Percentiles rank a stretch among this genome's conserved stretches.
These are phyloP conservation scores for Corythornis madagascariensis DNA, from an alignment of 2,113 vertebrate species.

Conservation along the genomic window DNA sequence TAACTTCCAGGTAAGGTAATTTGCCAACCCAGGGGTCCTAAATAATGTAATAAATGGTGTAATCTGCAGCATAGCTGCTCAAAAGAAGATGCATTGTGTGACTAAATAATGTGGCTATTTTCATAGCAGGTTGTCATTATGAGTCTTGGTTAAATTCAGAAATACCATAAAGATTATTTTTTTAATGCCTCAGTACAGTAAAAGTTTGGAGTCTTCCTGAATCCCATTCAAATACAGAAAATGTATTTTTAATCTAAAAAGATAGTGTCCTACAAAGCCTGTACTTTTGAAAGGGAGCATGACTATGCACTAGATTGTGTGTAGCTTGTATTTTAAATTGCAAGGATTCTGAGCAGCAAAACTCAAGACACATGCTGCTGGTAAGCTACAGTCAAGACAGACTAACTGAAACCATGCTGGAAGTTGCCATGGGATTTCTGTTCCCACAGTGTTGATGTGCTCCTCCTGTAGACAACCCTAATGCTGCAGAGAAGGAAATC, in stretches of 20 bases:
- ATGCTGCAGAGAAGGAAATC: background rate
- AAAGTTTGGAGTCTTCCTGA: background rate
- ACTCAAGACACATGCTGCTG: background rate
- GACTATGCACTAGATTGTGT: background rate
- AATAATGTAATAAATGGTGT: slow-evolving; percentile 82
- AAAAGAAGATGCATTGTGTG: background rate
- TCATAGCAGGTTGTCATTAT: background rate
- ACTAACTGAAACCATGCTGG: background rate
- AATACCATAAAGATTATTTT: background rate
- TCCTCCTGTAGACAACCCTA: background rate
- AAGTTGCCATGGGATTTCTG: background rate
- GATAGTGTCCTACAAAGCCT: background rate
- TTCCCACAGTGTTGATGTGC: background rate
- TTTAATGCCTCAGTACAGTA: background rate
- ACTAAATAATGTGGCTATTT: background rate
- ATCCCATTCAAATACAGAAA: background rate
- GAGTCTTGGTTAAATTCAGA: background rate
- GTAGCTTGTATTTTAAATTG: background rate
- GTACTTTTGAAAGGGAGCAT: background rate
- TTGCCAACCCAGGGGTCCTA: slow-evolving; percentile 82
- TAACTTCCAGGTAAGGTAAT: slow-evolving; percentile 80
- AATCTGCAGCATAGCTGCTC: slow-evolving; percentile 70
- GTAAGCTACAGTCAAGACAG: background rate
- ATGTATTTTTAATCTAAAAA: background rate
- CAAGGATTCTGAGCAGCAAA: background rate